These are phyloP conservation scores for Diarsia brunnea DNA, from an alignment of 2,888 invertebrate genomes.

Conservation along the genomic window DNA sequence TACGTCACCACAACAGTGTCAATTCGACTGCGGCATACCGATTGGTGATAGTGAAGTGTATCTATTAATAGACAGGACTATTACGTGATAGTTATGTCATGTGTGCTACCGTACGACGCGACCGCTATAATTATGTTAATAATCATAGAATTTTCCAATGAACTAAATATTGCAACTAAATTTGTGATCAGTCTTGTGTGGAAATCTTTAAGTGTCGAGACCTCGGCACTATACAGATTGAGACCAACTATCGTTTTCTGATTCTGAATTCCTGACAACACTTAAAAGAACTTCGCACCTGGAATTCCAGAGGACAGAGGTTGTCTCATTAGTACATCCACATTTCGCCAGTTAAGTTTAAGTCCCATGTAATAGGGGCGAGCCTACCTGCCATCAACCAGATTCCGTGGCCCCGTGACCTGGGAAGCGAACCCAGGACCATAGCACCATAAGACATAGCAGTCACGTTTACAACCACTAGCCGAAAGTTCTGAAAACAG, in stretches of 20 bases:
- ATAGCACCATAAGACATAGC: too few relatives aligned
- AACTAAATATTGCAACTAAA: neutral
- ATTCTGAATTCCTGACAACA: neutral
- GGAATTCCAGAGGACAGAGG: too few relatives aligned
- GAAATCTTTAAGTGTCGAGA: neutral
- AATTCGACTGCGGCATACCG: constrained; percentile 10
- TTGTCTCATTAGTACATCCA: too few relatives aligned
- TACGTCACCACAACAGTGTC: constrained; percentile 44
- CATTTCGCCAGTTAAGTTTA: too few relatives aligned
- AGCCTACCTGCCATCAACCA: too few relatives aligned
- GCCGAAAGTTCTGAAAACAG: too few relatives aligned
- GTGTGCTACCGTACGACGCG: neutral
- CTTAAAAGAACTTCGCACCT: too few relatives aligned
- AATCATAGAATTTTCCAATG: neutral
- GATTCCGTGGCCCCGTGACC: too few relatives aligned
- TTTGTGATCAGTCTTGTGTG: neutral
- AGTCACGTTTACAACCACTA: too few relatives aligned
- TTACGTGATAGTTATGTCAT: constrained; percentile 16
- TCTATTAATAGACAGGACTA: constrained; percentile 34
- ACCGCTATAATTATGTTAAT: neutral
- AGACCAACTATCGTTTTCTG: neutral
- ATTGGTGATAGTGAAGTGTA: constrained; percentile 19
- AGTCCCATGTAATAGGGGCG: too few relatives aligned
- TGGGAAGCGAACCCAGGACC: too few relatives aligned
- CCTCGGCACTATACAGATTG: neutral